Base-by-base conservation (phyloP, 2,113 vertebrate species). In the Chitala chitala region DNA sequence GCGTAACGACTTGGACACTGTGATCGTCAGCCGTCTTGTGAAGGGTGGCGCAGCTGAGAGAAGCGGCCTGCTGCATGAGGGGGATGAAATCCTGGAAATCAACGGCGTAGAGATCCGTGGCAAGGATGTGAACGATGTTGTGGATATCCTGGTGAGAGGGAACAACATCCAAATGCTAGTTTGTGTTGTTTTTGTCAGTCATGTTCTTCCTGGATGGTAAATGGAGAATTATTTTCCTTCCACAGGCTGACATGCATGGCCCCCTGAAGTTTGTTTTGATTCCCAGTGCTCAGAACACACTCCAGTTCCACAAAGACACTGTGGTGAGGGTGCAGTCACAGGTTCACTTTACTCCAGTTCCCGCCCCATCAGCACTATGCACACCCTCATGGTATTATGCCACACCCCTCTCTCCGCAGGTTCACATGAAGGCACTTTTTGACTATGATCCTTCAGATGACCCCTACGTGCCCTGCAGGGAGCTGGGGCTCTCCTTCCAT, bases 401-500 rank as follows among this genome's bases (percentile, higher is more conserved):
- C 8, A 66, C 80, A 36, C 0, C 71, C 77, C 54, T 17, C 22
- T 79, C 38, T 87, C 78, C 80, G 78, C 79, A 98, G 96, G 93
- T 96, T 78, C 96, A 98, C 0, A 92, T 98, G 73, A 94, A 95
- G 76, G 93, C 96, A 0, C 93, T 94, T 87, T 98, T 97, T 83
- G 94, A 96, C 85, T 98, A 98, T 12, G 94, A 98, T 88, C 96
- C 96, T 7, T 95, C 94, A 42, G 96, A 96, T 77, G 96, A 98
- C 78, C 96, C 92, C 9, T 98, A 97, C 0, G 91, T 98, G 82
- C 96, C 96, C 10, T 98, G 95, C 83, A 89, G 95, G 81, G 96
- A 98, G 81, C 84, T 98, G 64, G 95, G 95, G 56, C 86, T 98
- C 0, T 95, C 94, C 77, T 98, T 98, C 85, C 94, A 95, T 81